Evolutionary conservation across 2,888 invertebrate species (phyloP).

Genomic region (Nesidiocoris tenuis): DNA sequence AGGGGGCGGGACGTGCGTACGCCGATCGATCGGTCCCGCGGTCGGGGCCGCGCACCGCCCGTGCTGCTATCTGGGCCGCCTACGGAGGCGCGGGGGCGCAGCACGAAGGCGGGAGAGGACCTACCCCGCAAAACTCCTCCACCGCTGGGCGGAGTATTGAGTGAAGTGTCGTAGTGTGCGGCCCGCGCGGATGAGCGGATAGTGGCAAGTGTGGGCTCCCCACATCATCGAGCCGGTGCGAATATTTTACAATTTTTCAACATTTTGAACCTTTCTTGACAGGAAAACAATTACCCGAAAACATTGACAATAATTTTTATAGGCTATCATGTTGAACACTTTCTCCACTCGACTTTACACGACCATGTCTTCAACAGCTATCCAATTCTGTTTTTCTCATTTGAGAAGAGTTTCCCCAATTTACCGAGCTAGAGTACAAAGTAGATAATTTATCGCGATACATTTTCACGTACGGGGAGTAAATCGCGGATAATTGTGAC

Average conservation of each 20-base stretch:
- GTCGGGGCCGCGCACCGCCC: neutral
- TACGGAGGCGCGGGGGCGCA: neutral
- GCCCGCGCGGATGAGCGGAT: conserved; percentile 30
- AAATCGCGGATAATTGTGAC: too few relatives aligned
- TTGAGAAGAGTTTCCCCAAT: neutral
- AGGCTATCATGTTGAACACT: too few relatives aligned
- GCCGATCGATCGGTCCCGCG: conserved; percentile 29
- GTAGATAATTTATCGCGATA: neutral
- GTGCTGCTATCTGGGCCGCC: conserved; percentile 21
- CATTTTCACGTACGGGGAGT: too few relatives aligned
- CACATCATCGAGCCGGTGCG: conserved; percentile 42
- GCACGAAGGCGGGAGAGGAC: neutral
- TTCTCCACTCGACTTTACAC: too few relatives aligned
- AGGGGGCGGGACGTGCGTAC: conserved; percentile 26
- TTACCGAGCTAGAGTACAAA: neutral
- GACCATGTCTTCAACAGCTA: too few relatives aligned
- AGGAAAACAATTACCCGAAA: neutral
- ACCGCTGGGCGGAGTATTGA: conserved; percentile 35
- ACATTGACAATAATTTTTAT: too few relatives aligned
- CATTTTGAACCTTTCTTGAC: neutral
- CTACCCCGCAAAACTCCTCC: neutral
- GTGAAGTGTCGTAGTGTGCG: conserved; percentile 35
- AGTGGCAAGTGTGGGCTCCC: conserved; percentile 33
- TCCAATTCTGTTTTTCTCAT: too few relatives aligned
- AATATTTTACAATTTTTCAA: conserved; percentile 14